These are phyloP conservation scores for Drosophila paulistorum DNA, from an alignment of 1,140 invertebrate genomes.

Conservation along the genomic window DNA sequence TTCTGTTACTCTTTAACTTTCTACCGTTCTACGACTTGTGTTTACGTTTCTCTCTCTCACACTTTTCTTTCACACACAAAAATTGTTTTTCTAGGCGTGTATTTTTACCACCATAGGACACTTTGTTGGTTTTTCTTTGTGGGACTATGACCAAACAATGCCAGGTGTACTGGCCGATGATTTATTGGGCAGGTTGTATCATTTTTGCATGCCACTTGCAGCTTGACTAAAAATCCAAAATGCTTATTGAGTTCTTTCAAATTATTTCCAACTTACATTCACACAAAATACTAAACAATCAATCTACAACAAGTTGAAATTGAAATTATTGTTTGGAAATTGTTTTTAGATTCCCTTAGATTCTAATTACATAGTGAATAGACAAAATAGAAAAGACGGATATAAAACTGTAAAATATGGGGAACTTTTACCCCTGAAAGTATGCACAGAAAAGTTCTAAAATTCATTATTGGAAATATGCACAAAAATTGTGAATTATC, in stretches of 20 bases:
- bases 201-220: conserved; percentile 62
- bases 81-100: conserved; percentile 86
- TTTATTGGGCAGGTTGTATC: conserved; percentile 89
- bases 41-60: conserved; percentile 32
- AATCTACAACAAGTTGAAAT: neutral
- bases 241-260: conserved; percentile 12
- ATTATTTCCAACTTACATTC: neutral
- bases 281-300: neutral
- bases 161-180: conserved; percentile 90
- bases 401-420: too few species aligned
- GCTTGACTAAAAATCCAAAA: neutral
- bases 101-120: conserved; percentile 89
- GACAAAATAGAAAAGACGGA: too few species aligned
- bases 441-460: too few species aligned
- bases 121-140: conserved; percentile 88
- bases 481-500: too few species aligned
- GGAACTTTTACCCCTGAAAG: too few species aligned
- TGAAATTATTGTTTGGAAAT: too few species aligned
- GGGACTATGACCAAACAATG: conserved; percentile 93
- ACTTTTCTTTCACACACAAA: conserved; percentile 37
- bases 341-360: too few species aligned
- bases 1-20: conserved; percentile 30
- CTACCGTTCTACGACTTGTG: conserved; percentile 3
- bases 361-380: too few species aligned
- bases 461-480: too few species aligned